Base-by-base conservation (phyloP, 1,140 invertebrate genomes). In the Nasonia longicornis region DNA sequence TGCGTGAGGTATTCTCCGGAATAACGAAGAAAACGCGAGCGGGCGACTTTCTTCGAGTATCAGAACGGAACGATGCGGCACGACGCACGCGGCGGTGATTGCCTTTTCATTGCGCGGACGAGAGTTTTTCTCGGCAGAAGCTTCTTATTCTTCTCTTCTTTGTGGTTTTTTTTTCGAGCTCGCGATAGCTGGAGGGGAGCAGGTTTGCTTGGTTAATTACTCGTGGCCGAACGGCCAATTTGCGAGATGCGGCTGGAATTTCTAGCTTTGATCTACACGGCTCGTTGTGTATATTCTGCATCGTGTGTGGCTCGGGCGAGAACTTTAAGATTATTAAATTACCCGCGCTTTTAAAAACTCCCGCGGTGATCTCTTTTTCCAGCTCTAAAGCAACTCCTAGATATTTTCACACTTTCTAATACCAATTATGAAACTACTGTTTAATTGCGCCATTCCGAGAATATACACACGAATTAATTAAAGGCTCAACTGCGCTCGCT, bases 1-100 rank as follows among this genome's bases (percentile, higher is more conserved):
- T 69, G 63, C 66, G 52, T 58, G 64, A 67, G 42, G 2, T n/a
- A 72, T 72, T 45, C 26, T 31, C 11, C 75, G 42, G 14, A 3
- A 22, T 74, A 77, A 82, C 76, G 79, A 84, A 71, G 80, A 82
- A 79, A 85, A 67, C 42, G 20, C 66, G 80, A 45, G 45, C 64
- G 16, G 42, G 42, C 52, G 80, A 88, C 88, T 89, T 89, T 89
- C 89, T 85, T 88, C 85, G 84, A 26, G 81, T 89, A 89, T 89
- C 82, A 89, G 89, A 85, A 87, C 89, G 88, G 85, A 89, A 89
- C 89, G 84, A 73, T 73, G 70, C 77, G 38, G 42, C 42, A 66
- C 20, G 69, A 70, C 69, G n/a, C 67, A 69, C 29, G 63, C 75
- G 76, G 80, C 75, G 78, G 78, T 83, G 72, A 82, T 83, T 85